Evolutionary conservation across 2,888 invertebrate genomes (phyloP), one percentile per base, ranked within the genome.

Genomic region (Morpho deidamia): DNA sequence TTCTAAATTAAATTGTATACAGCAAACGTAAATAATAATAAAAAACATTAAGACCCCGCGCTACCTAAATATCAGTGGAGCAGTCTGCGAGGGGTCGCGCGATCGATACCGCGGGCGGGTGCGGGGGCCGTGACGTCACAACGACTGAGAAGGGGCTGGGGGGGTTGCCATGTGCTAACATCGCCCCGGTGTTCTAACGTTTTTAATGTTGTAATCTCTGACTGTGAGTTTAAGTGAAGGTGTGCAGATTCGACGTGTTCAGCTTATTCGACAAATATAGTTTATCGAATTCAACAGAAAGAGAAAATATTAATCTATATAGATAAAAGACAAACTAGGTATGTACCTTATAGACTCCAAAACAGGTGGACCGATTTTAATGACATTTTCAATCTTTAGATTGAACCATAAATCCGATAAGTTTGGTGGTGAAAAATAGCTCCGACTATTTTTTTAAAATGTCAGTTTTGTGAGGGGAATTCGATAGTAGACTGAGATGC

Each of bases 81-180:
- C 59, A 58, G 61, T 61, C 60, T 58, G 60, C 58, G 62, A 61
- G 63, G 61, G 68, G 69, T 68, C 63, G 66, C 58, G 45, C 72
- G 81, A 83, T 83, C 86, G 86, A 85, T 85, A 86, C 61, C 60
- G 68, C 62, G 75, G 71, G 71, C 59, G 65, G 62, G 51, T 56
- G 61, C 55, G 64, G 65, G 59, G 66, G 34, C 63, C 59, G 54
- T 61, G 64, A 57, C 65, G 66, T 61, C 67, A 76, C 84, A 84
- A 86, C 85, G 87, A 87, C 86, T 87, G 82, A 65, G 65, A 34
- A 59, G 44, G 53, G 57, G 65, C 67, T 65, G 62, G 64, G 56
- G 58, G 58, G 59, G 56, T 44, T 46, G 64, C 69, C 72, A 70
- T 74, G 72, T 74, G 74, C 74, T 60, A 55, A 23, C 58, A 51